These are phyloP conservation scores for Moxostoma hubbsi DNA, from an alignment of 2,797 vertebrate species.

Conservation along the genomic window DNA sequence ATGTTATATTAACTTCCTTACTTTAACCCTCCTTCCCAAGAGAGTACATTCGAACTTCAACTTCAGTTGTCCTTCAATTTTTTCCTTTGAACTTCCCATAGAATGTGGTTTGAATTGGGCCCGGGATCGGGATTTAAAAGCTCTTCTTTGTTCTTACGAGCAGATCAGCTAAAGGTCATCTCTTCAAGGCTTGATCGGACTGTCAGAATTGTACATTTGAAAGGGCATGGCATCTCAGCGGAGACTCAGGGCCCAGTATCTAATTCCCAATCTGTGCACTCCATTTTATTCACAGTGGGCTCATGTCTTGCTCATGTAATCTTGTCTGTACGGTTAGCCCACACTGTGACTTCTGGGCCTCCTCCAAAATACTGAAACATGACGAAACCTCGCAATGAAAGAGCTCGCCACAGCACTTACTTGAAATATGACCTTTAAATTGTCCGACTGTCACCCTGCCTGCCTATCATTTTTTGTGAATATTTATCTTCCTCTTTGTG, in stretches of 20 bases:
- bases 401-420: background rate
- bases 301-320: slow-evolving; percentile 48
- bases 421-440: slow-evolving; percentile 2
- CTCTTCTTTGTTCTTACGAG: slow-evolving; percentile 50
- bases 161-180: slow-evolving; percentile 52
- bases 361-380: slow-evolving; percentile 21
- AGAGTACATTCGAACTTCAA: background rate
- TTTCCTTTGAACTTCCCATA: background rate
- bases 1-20: no score
- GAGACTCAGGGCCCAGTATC: slow-evolving; percentile 39
- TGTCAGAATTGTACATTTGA: slow-evolving; percentile 53
- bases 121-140: slow-evolving; percentile 29
- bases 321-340: slow-evolving; percentile 22
- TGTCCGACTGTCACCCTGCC: background rate
- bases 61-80: background rate
- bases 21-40: background rate
- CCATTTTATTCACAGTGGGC: slow-evolving; percentile 43
- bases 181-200: slow-evolving; percentile 49
- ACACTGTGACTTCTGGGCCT: slow-evolving; percentile 33
- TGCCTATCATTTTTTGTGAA: background rate
- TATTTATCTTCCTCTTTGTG: background rate
- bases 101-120: slow-evolving; percentile 13
- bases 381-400: slow-evolving; percentile 3
- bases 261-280: slow-evolving; percentile 50
- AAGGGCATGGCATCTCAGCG: slow-evolving; percentile 60